A percentile compares a stretch with the other conserved stretches of the same genome.
Evolutionary conservation across 2,888 invertebrate genomes (phyloP).

Genomic region (Marasmarcha lunaedactyla): DNA sequence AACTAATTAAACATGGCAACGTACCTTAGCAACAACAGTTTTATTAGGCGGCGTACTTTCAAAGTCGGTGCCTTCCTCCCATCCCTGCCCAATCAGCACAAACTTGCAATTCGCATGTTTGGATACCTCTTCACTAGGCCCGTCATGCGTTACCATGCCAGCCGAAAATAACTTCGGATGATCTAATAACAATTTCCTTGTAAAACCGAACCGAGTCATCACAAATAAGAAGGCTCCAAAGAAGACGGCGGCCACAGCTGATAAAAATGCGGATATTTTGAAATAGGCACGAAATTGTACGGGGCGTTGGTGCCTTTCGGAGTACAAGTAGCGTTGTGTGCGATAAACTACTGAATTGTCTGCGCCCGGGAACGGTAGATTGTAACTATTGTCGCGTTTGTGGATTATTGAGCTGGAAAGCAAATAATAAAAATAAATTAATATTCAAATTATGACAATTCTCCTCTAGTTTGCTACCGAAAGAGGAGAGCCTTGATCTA

Average conservation of each 20-base stretch:
- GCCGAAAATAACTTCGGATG: conserved; percentile 72
- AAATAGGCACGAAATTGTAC: conserved; percentile 83
- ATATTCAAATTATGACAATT: too few relatives aligned
- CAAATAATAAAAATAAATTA: conserved; percentile 6
- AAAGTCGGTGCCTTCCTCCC: conserved; percentile 69
- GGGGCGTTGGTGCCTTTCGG: conserved; percentile 77
- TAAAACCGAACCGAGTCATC: conserved; percentile 8
- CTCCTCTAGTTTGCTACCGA: too few relatives aligned
- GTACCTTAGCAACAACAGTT: conserved; percentile 74
- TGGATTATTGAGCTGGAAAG: conserved; percentile 63
- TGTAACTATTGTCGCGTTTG: conserved; percentile 63
- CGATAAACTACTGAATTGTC: conserved; percentile 87
- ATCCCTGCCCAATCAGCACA: conserved; percentile 83
- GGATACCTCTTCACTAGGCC: conserved; percentile 72
- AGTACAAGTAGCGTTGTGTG: conserved; percentile 82
- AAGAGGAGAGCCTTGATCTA: too few relatives aligned
- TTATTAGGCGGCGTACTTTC: conserved; percentile 72
- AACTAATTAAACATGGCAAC: too few relatives aligned
- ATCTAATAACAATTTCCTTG: conserved; percentile 27
- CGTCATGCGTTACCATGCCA: conserved; percentile 76
- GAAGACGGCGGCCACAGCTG: conserved; percentile 59
- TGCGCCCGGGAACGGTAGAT: conserved; percentile 84
- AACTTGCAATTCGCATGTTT: conserved; percentile 74
- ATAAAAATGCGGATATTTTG: conserved; percentile 40
- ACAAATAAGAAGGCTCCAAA: conserved; percentile 53